Evolutionary conservation across 2,797 vertebrate species (phyloP).

Genomic region (Falco berigora): DNA sequence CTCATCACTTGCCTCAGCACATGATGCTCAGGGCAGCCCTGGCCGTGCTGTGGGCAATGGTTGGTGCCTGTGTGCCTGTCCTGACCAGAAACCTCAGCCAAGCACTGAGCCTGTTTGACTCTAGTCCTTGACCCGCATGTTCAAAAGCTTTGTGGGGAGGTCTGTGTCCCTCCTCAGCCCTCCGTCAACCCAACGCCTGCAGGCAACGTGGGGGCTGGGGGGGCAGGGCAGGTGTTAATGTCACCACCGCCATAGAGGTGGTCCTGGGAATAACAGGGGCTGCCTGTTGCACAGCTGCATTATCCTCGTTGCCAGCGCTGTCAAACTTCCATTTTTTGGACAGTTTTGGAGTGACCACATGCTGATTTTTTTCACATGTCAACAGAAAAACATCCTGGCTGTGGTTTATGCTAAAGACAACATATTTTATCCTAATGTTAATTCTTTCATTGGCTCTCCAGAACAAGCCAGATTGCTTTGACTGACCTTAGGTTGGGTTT

Average conservation of each 20-base stretch:
- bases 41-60: fast-evolving
- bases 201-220: background rate
- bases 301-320: background rate
- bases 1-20: fast-evolving
- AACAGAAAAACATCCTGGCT: background rate
- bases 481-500: background rate
- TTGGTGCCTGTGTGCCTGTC: background rate
- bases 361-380: background rate
- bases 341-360: background rate
- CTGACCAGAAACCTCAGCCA: background rate
- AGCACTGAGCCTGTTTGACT: background rate
- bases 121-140: background rate
- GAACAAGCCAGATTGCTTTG: background rate
- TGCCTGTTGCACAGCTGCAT: background rate
- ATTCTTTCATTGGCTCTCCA: background rate
- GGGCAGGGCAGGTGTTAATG: background rate
- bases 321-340: background rate
- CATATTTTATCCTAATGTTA: background rate
- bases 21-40: fast-evolving
- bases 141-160: background rate
- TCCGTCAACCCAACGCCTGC: background rate
- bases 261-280: fast-evolving
- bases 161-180: fast-evolving
- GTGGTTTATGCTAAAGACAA: background rate
- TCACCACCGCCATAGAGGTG: background rate